phyloP scores from a whole-genome alignment of 1,140 invertebrate genomes.

The Rhagoletis pomonella region DNA sequence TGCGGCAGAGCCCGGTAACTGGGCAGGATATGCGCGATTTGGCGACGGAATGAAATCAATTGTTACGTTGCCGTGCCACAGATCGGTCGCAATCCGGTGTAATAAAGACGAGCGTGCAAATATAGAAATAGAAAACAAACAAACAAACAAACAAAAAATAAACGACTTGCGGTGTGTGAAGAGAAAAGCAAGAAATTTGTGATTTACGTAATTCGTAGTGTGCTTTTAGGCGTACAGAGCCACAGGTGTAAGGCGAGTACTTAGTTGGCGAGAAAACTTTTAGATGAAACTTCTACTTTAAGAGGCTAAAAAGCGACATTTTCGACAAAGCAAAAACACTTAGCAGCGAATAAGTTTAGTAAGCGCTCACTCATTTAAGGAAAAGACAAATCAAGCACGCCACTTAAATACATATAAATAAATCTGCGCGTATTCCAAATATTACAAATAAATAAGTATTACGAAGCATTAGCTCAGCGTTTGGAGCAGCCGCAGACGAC shows the following conservation, averaged over 20 bases:
- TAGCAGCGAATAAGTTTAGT: too few relatives aligned
- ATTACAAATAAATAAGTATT: background rate
- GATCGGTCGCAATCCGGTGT: conserved; percentile 74
- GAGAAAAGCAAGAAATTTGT: background rate
- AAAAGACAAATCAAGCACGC: too few relatives aligned
- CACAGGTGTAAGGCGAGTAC: conserved; percentile 12
- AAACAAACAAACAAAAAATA: background rate
- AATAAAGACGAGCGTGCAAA: conserved; percentile 56
- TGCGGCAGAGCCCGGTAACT: conserved; percentile 58
- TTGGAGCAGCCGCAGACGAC: background rate
- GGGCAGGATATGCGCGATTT: conserved; percentile 74
- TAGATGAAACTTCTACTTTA: too few relatives aligned
- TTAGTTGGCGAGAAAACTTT: background rate
- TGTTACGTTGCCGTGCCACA: conserved; percentile 74
- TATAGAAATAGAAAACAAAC: background rate
- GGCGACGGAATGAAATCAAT: conserved; percentile 74
- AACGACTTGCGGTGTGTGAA: background rate
- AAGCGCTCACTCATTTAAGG: too few relatives aligned
- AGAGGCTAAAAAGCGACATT: too few relatives aligned
- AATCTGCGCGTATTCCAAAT: background rate
- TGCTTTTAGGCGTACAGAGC: conserved; percentile 13
- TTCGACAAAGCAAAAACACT: too few relatives aligned
- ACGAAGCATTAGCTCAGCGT: background rate
- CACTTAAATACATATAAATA: background rate
- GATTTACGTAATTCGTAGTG: conserved; percentile 15